A percentile compares a stretch with the other conserved stretches of the same genome.
These are phyloP conservation scores for Blera fallax DNA, from an alignment of 2,888 invertebrate species.

Conservation along the genomic window DNA sequence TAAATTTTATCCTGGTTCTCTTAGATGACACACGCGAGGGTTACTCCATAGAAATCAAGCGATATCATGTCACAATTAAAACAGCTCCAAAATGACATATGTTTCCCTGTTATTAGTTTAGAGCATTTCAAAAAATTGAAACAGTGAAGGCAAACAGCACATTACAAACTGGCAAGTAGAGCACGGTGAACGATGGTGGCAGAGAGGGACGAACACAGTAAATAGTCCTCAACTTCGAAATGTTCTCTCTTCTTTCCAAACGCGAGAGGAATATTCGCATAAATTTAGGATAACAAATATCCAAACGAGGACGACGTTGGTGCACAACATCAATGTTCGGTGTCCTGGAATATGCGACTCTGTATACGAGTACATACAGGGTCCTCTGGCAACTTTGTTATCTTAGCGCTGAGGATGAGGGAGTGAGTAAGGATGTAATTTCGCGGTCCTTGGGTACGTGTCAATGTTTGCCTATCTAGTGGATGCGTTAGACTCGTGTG, in stretches of 20 bases:
- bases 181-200: background rate
- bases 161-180: background rate
- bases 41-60: too few species aligned
- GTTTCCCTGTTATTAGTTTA: too few species aligned
- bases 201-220: background rate
- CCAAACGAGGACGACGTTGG: background rate
- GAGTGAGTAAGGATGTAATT: constrained; percentile 12
- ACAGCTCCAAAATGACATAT: too few species aligned
- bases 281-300: background rate
- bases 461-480: constrained; percentile 21
- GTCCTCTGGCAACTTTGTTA: background rate
- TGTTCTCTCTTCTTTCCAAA: background rate
- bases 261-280: background rate
- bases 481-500: constrained; percentile 13
- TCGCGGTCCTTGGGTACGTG: constrained; percentile 15
- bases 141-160: background rate
- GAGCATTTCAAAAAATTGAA: too few species aligned
- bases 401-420: too few species aligned
- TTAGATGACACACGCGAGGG: too few species aligned
- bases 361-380: background rate
- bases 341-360: background rate
- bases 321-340: background rate
- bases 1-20: too few species aligned
- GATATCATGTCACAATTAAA: too few species aligned
- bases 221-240: constrained; percentile 4